Evolutionary conservation across 2,113 vertebrate species (phyloP).

Genomic region (Sarotherodon lohbergeri): DNA sequence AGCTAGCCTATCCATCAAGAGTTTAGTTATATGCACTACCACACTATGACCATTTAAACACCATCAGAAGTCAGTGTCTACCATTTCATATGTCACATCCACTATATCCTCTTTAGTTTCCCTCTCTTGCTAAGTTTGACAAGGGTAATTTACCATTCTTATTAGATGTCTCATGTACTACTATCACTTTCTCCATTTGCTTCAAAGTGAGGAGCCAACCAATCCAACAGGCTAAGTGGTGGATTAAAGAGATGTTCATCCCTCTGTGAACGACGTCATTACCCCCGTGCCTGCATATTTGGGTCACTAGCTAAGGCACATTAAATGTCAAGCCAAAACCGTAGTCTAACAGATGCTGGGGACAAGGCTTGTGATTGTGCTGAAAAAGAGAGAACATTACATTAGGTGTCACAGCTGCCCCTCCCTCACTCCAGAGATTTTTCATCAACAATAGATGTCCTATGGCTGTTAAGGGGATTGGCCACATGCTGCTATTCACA

Average conservation of each 20-base stretch:
- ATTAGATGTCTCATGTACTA: background rate
- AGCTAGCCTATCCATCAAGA: background rate
- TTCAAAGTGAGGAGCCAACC: conserved; percentile 2
- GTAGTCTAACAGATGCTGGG: conserved; percentile 18
- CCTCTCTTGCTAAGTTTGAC: background rate
- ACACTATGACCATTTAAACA: background rate
- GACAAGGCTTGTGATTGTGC: conserved; percentile 24
- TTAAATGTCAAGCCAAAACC: conserved; percentile 8
- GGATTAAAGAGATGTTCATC: conserved; percentile 46
- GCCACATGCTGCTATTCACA: conserved; percentile 46
- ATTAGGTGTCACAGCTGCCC: conserved; percentile 26
- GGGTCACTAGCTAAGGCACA: conserved; percentile 40
- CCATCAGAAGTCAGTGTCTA: background rate
- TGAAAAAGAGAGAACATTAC: conserved; percentile 21
- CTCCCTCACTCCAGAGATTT: conserved; percentile 20
- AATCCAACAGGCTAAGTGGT: conserved; percentile 14
- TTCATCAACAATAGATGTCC: conserved; percentile 50
- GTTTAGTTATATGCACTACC: background rate
- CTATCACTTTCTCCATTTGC: conserved; percentile 4
- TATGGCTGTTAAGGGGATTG: conserved; percentile 48
- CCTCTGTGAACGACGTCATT: conserved; percentile 45
- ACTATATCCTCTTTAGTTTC: background rate
- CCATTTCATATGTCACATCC: background rate
- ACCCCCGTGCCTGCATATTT: conserved; percentile 30
- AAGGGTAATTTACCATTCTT: background rate